Evolutionary conservation across 1,140 invertebrate genomes (phyloP).

Genomic region (Melipona quadrifasciata): DNA sequence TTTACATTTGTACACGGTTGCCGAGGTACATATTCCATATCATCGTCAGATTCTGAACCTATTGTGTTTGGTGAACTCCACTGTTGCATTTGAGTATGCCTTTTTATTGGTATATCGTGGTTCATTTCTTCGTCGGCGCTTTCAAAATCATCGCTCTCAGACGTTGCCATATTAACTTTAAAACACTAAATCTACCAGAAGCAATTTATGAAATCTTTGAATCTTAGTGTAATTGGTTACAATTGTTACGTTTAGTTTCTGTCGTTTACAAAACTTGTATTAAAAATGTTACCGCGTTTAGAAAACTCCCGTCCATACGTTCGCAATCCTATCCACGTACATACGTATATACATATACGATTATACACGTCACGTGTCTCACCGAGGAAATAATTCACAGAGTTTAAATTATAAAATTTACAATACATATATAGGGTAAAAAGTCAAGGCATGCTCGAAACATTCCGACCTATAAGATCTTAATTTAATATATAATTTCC

Average conservation of each 20-base stretch:
- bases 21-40: constrained; percentile 68
- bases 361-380: background rate
- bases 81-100: constrained; percentile 2
- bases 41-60: constrained; percentile 85
- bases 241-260: background rate
- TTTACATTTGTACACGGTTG: background rate
- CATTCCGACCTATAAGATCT: background rate
- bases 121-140: constrained; percentile 85
- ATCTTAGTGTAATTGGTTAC: background rate
- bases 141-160: constrained; percentile 88
- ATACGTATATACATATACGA: background rate
- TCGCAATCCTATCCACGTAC: background rate
- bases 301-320: constrained; percentile 5
- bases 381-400: background rate
- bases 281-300: background rate
- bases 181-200: background rate
- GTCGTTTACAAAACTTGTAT: background rate
- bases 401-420: background rate
- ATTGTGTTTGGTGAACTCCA: constrained; percentile 67
- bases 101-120: constrained; percentile 39
- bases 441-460: background rate
- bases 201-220: background rate
- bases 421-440: background rate
- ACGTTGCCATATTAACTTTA: constrained; percentile 84
- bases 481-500: background rate